Evolutionary conservation across 2,888 invertebrate genomes (phyloP).

Genomic region (Ashinkailepas kermadecensis): DNA sequence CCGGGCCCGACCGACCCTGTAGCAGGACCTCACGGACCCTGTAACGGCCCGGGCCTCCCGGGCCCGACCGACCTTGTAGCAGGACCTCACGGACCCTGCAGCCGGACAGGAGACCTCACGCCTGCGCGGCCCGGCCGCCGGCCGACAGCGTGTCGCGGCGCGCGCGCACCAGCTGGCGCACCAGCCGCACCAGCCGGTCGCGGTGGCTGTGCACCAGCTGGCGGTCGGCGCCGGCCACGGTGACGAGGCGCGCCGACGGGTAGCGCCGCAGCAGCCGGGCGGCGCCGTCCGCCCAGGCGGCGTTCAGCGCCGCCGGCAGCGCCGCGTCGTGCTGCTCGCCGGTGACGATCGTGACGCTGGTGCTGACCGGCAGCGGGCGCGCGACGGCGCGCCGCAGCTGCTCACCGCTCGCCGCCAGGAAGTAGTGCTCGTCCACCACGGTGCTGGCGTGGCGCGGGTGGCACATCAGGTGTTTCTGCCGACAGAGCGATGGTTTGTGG

Average conservation of each 20-base stretch:
- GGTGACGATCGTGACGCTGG: background rate
- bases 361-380: background rate
- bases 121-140: background rate
- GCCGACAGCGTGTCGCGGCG: background rate
- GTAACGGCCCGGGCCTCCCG: no score
- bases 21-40: no score
- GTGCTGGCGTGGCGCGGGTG: slow-evolving; percentile 18
- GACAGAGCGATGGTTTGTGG: background rate
- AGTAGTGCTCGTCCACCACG: slow-evolving; percentile 9
- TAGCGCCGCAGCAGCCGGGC: no score
- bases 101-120: no score
- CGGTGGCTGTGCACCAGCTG: background rate
- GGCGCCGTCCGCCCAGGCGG: background rate
- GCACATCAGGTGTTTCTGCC: background rate
- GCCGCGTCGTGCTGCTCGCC: background rate
- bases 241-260: background rate
- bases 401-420: background rate
- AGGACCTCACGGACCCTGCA: no score
- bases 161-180: background rate
- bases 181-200: background rate
- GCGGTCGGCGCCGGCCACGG: background rate
- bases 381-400: background rate
- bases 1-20: no score
- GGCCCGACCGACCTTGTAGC: no score
- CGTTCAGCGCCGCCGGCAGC: background rate